Conservation (phyloP, 1,140 invertebrate genomes). For the Drosophila equinoxialis region DNA sequence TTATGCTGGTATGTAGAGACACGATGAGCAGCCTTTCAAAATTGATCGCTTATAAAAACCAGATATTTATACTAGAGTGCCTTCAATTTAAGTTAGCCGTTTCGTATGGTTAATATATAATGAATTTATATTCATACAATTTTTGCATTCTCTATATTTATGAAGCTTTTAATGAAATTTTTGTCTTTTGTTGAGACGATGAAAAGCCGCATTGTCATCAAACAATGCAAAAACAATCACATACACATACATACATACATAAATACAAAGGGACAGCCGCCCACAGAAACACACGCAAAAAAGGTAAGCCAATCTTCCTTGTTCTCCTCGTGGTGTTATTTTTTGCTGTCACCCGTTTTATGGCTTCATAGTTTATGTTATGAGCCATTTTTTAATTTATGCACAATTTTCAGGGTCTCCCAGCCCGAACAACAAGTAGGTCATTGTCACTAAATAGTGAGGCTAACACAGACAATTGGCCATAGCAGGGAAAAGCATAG, state of each 20-base stretch:
- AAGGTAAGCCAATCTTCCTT: constrained; percentile 47
- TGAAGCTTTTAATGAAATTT: constrained; percentile 80
- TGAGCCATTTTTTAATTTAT: constrained; percentile 74
- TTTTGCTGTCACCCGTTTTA: constrained; percentile 49
- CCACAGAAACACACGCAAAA: constrained; percentile 9
- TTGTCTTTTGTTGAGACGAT: constrained; percentile 77
- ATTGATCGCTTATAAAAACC: too few species aligned
- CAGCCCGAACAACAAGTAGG: constrained; percentile 59
- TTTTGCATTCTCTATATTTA: constrained; percentile 43
- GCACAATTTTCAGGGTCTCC: constrained; percentile 63
- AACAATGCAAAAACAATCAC: constrained; percentile 45
- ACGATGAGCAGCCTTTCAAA: too few species aligned
- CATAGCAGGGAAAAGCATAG: constrained; percentile 8
- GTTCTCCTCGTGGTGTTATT: constrained; percentile 28
- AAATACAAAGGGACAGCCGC: constrained; percentile 31
- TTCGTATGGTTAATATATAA: not conserved
- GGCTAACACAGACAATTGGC: constrained; percentile 63
- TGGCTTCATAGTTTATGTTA: constrained; percentile 70
- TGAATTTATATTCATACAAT: constrained; percentile 17
- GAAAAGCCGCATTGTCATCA: constrained; percentile 80
- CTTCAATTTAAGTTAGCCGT: too few species aligned
- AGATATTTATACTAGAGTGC: too few species aligned
- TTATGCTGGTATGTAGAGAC: too few species aligned
- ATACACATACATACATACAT: constrained; percentile 21
- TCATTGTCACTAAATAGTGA: constrained; percentile 72